phyloP scores from a whole-genome alignment of 2,113 vertebrate species.

The Nymphicus hollandicus region DNA sequence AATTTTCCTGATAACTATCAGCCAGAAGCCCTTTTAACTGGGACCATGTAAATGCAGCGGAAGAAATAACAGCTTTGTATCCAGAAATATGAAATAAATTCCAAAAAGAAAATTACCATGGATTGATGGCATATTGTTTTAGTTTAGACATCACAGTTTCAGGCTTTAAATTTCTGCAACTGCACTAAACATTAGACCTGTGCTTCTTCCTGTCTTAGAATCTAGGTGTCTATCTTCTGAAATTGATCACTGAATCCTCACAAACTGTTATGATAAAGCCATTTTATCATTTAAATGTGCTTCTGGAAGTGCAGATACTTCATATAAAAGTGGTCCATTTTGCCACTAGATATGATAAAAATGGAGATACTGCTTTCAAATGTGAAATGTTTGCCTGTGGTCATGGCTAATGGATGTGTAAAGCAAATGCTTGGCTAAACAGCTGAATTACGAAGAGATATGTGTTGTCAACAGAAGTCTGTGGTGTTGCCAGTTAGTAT shows the following conservation, averaged over 20 bases:
- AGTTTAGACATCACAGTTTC: not conserved
- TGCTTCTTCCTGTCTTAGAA: not conserved
- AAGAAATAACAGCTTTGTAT: not conserved
- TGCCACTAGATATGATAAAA: not conserved
- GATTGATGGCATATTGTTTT: not conserved
- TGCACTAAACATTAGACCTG: not conserved
- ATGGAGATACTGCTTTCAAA: not conserved
- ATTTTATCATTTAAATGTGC: not conserved
- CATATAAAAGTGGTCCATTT: not conserved
- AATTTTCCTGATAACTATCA: constrained; percentile 16
- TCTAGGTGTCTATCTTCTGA: not conserved
- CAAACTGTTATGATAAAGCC: not conserved
- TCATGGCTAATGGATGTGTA: not conserved
- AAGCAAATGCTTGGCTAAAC: not conserved
- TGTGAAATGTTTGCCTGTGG: not conserved
- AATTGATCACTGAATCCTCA: not conserved
- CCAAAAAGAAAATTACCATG: not conserved
- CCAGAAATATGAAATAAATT: constrained; percentile 2
- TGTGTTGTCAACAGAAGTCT: not conserved
- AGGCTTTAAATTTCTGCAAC: not conserved
- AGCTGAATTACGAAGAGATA: not conserved
- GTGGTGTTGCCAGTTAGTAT: not conserved
- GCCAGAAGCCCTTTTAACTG: not conserved
- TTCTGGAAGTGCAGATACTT: not conserved
- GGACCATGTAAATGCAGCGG: not conserved